Base-by-base conservation (phyloP, 2,888 invertebrate genomes). In the Drosophila lutescens region DNA sequence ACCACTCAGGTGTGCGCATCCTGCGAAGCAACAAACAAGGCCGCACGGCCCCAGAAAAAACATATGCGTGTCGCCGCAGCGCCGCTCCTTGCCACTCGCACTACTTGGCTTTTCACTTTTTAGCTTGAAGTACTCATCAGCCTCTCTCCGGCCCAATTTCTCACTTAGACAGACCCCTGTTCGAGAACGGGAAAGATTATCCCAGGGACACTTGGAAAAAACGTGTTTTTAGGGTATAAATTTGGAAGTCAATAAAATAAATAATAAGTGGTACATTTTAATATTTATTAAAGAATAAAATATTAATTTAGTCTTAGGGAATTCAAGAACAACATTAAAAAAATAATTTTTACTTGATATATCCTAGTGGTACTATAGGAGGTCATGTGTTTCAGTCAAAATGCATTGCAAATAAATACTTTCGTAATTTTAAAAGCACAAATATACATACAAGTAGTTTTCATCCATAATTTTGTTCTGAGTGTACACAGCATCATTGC, bases 101-200 rank as follows among this genome's bases (percentile, higher is more conserved):
- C 83, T 88, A 81, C 86, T 89, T 89, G 82, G 90, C 90, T 89
- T 90, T 90, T 89, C 80, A 89, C 81, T 86, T 88, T 86, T 86
- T 88, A 84, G 79, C 83, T 86, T 83, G 85, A 84, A 82, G 87
- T 85, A 79, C 81, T 76, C 80, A 75, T 86, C 90, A 87, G 43
- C 55, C 89, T 88, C 88, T 89, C 81, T 84, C 82, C 82, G 82
- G 78, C 76, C 81, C 78, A 83, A 81, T 77, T 81, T 79, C 80
- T 74, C 67, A 75, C 80, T 76, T 77, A 41, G 80, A 82, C 82
- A 77, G 81, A 75, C 76, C 79, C 78, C 81, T 80, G 83, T 86
- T 86, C 85, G 74, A 74, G 66, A 40, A 36, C 36, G 43, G 53
- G 34, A 26, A 69, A 78, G 81, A 72, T 78, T 56, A 76, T 66